phyloP scores from a whole-genome alignment of 2,797 vertebrate species.

The Pteropus rufus region DNA sequence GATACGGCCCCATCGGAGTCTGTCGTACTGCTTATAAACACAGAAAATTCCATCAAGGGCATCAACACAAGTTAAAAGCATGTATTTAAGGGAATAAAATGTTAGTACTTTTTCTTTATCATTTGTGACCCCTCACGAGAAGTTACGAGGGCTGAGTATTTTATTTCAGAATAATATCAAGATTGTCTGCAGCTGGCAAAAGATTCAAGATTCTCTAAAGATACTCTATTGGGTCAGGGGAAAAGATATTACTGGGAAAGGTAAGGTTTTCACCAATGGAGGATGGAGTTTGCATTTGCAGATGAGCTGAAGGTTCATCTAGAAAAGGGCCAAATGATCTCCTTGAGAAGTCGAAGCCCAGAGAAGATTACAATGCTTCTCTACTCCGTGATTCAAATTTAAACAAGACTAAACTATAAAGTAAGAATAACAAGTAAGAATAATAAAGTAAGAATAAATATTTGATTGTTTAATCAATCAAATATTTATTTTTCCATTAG shows the following conservation, averaged over 20 bases:
- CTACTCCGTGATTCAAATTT: neutral
- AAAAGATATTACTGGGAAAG: neutral
- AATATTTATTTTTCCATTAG: neutral
- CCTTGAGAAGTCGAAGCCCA: neutral
- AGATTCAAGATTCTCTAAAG: neutral
- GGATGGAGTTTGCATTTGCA: neutral
- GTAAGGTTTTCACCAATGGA: neutral
- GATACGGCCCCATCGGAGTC: neutral
- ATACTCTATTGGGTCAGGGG: neutral
- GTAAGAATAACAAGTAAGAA: neutral
- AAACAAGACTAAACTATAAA: neutral
- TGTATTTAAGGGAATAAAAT: neutral
- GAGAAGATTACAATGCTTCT: neutral
- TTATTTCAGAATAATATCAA: neutral
- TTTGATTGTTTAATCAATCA: neutral
- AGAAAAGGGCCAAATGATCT: neutral
- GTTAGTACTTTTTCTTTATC: neutral
- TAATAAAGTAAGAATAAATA: too few relatives aligned
- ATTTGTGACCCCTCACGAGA: neutral
- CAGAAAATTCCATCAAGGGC: neutral
- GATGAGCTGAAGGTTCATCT: neutral
- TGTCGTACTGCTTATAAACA: neutral
- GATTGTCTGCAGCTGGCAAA: neutral
- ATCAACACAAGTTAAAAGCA: neutral
- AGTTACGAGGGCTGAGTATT: neutral